Percentiles rank a stretch among this genome's conserved stretches.
Evolutionary conservation across 2,888 invertebrate genomes (phyloP).

Genomic region (Ormyrus nitidulus): DNA sequence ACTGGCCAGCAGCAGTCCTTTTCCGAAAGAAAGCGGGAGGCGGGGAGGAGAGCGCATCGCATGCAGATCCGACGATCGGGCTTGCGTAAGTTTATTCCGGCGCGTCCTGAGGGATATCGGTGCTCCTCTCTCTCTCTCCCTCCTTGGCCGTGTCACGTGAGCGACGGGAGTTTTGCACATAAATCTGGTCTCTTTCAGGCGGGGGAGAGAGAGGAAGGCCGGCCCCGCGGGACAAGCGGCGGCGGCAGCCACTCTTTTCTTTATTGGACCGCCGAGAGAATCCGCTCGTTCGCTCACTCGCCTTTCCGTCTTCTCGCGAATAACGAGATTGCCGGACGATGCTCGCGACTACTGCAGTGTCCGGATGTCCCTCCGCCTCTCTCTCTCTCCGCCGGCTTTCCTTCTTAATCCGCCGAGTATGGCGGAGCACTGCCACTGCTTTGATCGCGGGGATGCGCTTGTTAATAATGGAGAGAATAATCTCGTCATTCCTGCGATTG

Average conservation of each 20-base stretch:
- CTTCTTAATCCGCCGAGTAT: neutral
- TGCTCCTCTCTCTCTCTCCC: conserved; percentile 62
- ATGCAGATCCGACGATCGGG: conserved; percentile 69
- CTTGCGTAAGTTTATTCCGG: conserved; percentile 68
- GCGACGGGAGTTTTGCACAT: conserved; percentile 72
- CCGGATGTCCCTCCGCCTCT: neutral
- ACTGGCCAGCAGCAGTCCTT: conserved; percentile 29
- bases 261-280: conserved; percentile 72
- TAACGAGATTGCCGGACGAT: conserved; percentile 61
- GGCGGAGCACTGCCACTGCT: neutral
- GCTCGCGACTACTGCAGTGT: neutral
- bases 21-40: neutral
- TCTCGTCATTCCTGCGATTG: conserved; percentile 26
- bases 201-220: conserved; percentile 42
- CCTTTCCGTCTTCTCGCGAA: conserved; percentile 63
- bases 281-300: conserved; percentile 58
- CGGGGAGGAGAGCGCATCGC: conserved; percentile 47
- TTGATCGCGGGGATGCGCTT: conserved; percentile 22
- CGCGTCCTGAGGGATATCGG: conserved; percentile 69
- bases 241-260: conserved; percentile 72
- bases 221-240: conserved; percentile 69
- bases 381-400: neutral
- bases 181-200: conserved; percentile 73
- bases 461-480: conserved; percentile 43
- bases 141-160: conserved; percentile 31